These are phyloP conservation scores for Seriola rivoliana DNA, from an alignment of 2,113 vertebrate genomes.

Conservation along the genomic window DNA sequence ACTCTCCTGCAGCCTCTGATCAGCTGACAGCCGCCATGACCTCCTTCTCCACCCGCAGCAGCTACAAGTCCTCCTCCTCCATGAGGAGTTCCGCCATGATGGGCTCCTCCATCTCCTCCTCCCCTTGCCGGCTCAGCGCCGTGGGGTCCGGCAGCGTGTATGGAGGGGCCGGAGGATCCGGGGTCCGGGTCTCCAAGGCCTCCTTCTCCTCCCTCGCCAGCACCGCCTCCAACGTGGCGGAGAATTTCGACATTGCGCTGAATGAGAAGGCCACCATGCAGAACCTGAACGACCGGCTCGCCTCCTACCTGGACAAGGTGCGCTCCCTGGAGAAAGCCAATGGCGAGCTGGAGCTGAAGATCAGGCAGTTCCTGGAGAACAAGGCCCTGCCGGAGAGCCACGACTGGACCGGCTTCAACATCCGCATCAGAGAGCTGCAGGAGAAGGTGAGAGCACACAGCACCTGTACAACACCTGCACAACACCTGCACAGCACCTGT, in stretches of 20 bases:
- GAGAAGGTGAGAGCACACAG: conserved; percentile 64
- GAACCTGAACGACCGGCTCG: conserved; percentile 82
- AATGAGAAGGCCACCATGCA: conserved; percentile 80
- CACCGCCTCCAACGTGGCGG: background rate
- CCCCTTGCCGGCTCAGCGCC: background rate
- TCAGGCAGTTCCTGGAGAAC: conserved; percentile 67
- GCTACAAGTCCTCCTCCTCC: conserved; percentile 6
- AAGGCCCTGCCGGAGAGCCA: conserved; percentile 15
- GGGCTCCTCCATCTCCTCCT: background rate
- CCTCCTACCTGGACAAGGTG: conserved; percentile 79
- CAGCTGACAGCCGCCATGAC: conserved; percentile 30
- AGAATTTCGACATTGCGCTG: conserved; percentile 12
- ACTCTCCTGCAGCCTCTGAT: conserved; percentile 5
- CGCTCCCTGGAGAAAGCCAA: conserved; percentile 78
- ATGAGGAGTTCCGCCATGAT: conserved; percentile 1
- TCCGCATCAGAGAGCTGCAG: conserved; percentile 68
- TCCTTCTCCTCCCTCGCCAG: conserved; percentile 1
- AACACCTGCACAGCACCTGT: too few species aligned
- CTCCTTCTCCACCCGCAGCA: conserved; percentile 46
- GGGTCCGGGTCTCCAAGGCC: conserved; percentile 58
- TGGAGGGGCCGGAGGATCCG: conserved; percentile 67
- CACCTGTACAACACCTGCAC: too few species aligned
- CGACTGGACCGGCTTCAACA: conserved; percentile 34
- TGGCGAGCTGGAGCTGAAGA: conserved; percentile 77
- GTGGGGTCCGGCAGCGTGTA: conserved; percentile 68